These are phyloP conservation scores for Cerceris ruficornis DNA, from an alignment of 2,888 invertebrate genomes.

Conservation along the genomic window DNA sequence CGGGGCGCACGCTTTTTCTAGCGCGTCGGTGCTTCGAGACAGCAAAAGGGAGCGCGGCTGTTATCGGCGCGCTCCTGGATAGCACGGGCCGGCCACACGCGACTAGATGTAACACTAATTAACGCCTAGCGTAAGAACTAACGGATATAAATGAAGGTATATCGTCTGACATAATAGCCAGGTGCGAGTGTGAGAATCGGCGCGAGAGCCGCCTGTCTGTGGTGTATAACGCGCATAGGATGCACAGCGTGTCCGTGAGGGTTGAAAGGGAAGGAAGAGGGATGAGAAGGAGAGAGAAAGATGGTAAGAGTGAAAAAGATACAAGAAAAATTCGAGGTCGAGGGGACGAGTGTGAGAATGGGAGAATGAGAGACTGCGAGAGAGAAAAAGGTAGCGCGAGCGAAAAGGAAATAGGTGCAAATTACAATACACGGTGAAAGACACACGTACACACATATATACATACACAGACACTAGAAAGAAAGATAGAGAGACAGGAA, in stretches of 20 bases:
- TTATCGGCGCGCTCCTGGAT: slow-evolving; percentile 70
- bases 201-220: slow-evolving; percentile 22
- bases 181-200: slow-evolving; percentile 33
- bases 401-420: slow-evolving; percentile 12
- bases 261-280: slow-evolving; percentile 22
- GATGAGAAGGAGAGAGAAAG: slow-evolving; percentile 12
- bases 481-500: neutral
- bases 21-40: slow-evolving; percentile 43
- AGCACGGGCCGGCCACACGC: slow-evolving; percentile 81
- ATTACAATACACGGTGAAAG: slow-evolving; percentile 10
- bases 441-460: no score
- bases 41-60: slow-evolving; percentile 45
- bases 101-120: slow-evolving; percentile 79
- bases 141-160: slow-evolving; percentile 69
- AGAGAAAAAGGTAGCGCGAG: slow-evolving; percentile 21
- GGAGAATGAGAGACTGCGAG: slow-evolving; percentile 10
- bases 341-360: slow-evolving; percentile 3
- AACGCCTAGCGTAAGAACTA: slow-evolving; percentile 77
- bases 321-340: no score
- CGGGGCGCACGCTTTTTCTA: slow-evolving; percentile 49
- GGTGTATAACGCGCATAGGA: neutral
- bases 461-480: neutral
- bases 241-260: slow-evolving; percentile 19
- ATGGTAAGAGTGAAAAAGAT: no score
- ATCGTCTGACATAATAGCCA: slow-evolving; percentile 70